Percentiles rank a stretch among this genome's conserved stretches.
These are phyloP conservation scores for Imbricaverruca yamaguchii DNA, from an alignment of 2,888 invertebrate species.

Conservation along the genomic window DNA sequence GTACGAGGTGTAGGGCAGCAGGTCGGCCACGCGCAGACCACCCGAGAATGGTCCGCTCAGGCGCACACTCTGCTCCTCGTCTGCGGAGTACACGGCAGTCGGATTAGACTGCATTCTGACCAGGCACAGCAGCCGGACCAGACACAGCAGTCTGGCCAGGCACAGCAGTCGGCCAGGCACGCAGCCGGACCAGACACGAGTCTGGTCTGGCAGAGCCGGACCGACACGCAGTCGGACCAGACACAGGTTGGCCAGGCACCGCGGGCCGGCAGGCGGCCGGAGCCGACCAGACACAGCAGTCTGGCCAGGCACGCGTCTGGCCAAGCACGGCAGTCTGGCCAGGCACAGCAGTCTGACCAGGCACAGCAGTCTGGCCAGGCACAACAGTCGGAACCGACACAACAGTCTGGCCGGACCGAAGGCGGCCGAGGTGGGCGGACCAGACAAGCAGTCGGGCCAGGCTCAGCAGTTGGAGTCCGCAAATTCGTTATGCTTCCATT, in stretches of 20 bases:
- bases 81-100: not conserved
- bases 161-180: not conserved
- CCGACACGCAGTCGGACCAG: not conserved
- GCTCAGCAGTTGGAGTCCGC: too few relatives aligned
- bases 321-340: not conserved
- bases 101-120: not conserved
- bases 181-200: not conserved
- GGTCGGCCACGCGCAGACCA: not conserved
- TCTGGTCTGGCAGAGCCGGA: too few relatives aligned
- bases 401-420: not conserved
- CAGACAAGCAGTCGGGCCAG: too few relatives aligned
- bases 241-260: too few relatives aligned
- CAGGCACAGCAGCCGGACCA: not conserved
- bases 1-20: not conserved
- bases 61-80: not conserved
- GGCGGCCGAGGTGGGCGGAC: too few relatives aligned
- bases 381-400: not conserved
- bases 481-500: too few relatives aligned
- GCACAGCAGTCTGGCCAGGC: not conserved
- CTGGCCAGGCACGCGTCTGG: not conserved
- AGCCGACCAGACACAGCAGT: not conserved
- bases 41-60: not conserved
- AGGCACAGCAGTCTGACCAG: not conserved
- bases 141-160: not conserved
- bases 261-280: too few relatives aligned